A percentile compares a stretch with the other conserved stretches of the same genome.
Conservation (phyloP, 2,113 vertebrate genomes). For the Pangasianodon gigas region DNA sequence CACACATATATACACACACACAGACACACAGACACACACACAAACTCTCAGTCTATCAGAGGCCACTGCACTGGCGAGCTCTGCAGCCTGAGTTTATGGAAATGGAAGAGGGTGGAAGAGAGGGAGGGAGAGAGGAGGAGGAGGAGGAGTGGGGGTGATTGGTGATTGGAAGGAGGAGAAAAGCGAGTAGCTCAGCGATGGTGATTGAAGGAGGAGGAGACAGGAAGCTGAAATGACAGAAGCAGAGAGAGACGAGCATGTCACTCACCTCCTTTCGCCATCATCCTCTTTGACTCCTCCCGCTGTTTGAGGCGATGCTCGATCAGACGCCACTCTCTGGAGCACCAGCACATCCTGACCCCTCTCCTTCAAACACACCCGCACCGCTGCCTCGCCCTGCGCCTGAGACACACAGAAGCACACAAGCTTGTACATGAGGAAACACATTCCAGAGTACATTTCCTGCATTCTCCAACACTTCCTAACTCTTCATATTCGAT, state of each 20-base stretch:
- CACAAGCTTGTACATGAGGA: not conserved
- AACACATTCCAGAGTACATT: not conserved
- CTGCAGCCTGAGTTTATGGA: conserved; percentile 67
- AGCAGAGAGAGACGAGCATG: not conserved
- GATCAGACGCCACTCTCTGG: conserved; percentile 83
- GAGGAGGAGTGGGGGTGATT: conserved; percentile 6
- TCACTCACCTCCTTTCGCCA: conserved; percentile 71
- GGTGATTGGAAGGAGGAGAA: conserved; percentile 29
- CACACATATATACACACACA: conserved; percentile 27
- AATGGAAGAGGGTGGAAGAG: conserved; percentile 6
- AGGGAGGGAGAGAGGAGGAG: conserved; percentile 14
- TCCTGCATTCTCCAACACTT: not conserved
- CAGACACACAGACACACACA: conserved; percentile 19
- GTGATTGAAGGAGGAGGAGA: conserved; percentile 19
- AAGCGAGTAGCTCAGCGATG: not conserved
- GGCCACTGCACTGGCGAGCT: conserved; percentile 52
- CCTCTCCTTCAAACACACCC: conserved; percentile 83
- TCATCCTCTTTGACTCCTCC: conserved; percentile 74
- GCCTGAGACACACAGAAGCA: conserved; percentile 38
- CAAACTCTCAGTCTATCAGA: conserved; percentile 20
- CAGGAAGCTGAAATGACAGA: not conserved
- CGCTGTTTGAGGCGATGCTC: conserved; percentile 79
- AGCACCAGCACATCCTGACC: conserved; percentile 88
- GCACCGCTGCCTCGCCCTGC: conserved; percentile 78
- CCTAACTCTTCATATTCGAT: not conserved